Base-by-base conservation (phyloP, 2,888 invertebrate species). In the Pantelozetes paolii region DNA sequence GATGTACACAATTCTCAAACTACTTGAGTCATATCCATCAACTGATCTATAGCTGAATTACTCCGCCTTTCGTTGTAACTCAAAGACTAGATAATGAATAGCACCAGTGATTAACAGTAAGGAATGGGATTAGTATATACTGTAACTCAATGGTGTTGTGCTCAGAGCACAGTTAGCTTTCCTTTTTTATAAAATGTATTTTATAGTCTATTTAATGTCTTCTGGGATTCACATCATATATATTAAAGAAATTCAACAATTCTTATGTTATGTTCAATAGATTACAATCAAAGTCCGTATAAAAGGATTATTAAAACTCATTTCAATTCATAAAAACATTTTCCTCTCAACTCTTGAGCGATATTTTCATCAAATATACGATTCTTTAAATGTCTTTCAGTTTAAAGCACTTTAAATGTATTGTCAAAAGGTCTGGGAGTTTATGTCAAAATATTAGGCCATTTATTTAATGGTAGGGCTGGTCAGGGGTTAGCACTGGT, bases 131-230 rank as follows among this genome's bases (percentile, higher is more conserved):
- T 28, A 59, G 32, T 62, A 23, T 9, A 8, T 45, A 13, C 15
- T 45, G 15, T 45, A 45, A 20, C 2, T 54, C 23, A 23, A 54
- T 54, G 28, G 13, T 54, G 20, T 20, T 26, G 54, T 20, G 45
- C 45, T 15, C 45, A 45, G 6, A 45, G 45, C 45, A 45, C 45
- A 6, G 15, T 9, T 15, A 45, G 45, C 45, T 45, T 15, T 45
- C 18, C 54, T 3, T 20, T 28, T 54, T 15, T 15, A 50, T 5
- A 20, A 20, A 20, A 54, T 54, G 23, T 32, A 62, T 32, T 62
- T 62, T 62, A 62, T 32, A 62, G 62, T 36, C 62, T 28, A 13
- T 28, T 62, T 62, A 62, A 62, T 62, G 30, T 62, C 62, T 28
- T 18, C 9, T 11, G 62, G 62, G 32, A 62, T 62, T 62, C 54